Evolutionary conservation across 2,888 invertebrate genomes (phyloP).

Genomic region (Pheosia gnoma): DNA sequence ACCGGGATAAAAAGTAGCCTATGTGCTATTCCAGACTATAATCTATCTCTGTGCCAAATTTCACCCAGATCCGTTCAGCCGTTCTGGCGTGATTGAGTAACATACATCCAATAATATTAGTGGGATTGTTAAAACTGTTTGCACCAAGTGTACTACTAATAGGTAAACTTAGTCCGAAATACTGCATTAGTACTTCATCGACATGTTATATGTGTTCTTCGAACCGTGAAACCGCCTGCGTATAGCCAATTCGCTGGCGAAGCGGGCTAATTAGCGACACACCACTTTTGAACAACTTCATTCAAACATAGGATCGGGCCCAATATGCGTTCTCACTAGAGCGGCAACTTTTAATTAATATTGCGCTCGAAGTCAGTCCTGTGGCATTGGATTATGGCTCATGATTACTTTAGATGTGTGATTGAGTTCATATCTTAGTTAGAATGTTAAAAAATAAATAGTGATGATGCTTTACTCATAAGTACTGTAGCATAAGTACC

Average conservation of each 20-base stretch:
- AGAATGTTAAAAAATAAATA: neutral
- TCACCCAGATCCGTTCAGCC: too few species aligned
- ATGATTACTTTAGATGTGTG: neutral
- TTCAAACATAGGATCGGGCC: slow-evolving; percentile 26
- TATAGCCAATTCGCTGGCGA: slow-evolving; percentile 29
- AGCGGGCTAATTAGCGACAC: slow-evolving; percentile 53
- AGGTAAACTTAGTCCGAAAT: too few species aligned
- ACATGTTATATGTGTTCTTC: neutral
- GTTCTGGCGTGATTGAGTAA: too few species aligned
- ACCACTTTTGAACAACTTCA: slow-evolving; percentile 48
- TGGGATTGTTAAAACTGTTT: too few species aligned
- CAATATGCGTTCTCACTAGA: slow-evolving; percentile 30
- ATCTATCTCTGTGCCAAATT: too few species aligned
- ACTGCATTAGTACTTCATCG: too few species aligned
- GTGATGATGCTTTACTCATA: too few species aligned
- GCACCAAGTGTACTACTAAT: too few species aligned
- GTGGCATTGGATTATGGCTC: neutral
- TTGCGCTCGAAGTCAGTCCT: neutral
- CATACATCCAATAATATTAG: too few species aligned
- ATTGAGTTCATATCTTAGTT: neutral
- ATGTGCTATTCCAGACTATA: too few species aligned
- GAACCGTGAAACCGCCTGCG: slow-evolving; percentile 35
- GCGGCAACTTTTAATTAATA: slow-evolving; percentile 57
- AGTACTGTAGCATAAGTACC: too few species aligned
- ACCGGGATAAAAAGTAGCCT: too few species aligned